Conservation (phyloP, 2,888 invertebrate genomes). For the Volucella inflata region DNA sequence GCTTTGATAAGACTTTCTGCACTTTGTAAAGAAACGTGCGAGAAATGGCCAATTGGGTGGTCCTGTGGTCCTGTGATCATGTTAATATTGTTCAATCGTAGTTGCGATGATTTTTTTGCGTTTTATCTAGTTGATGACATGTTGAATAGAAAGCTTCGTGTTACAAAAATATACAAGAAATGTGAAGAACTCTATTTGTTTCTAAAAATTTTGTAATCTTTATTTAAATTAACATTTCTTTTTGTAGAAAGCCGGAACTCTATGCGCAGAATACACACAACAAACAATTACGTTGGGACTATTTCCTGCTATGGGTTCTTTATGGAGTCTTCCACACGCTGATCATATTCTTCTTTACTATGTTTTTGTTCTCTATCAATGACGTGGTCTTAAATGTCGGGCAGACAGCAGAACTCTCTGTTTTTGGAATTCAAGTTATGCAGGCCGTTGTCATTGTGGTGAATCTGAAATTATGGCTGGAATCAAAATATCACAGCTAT, state of each 20-base stretch:
- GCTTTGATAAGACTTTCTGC: no score
- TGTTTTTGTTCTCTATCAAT: conserved; percentile 83
- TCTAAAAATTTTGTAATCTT: neutral
- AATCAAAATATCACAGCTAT: conserved; percentile 86
- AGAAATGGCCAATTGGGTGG: no score
- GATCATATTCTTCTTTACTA: conserved; percentile 86
- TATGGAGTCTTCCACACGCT: conserved; percentile 87
- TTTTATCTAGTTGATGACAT: no score
- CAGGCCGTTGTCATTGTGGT: conserved; percentile 86
- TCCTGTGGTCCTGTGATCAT: no score
- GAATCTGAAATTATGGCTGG: conserved; percentile 87
- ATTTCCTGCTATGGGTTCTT: conserved; percentile 87
- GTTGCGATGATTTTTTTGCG: no score
- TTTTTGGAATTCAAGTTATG: conserved; percentile 86
- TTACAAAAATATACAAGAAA: no score
- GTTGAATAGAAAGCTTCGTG: no score
- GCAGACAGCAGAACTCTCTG: conserved; percentile 85
- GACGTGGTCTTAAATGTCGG: conserved; percentile 84
- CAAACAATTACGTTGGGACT: conserved; percentile 86
- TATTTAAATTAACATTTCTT: neutral
- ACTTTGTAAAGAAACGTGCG: no score
- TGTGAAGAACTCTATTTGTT: no score
- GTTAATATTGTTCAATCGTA: no score
- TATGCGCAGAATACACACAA: conserved; percentile 88
- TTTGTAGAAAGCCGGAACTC: conserved; percentile 87